Percentiles rank a stretch among this genome's conserved stretches.
Conservation (phyloP, 2,888 invertebrate genomes). For the Pristionchus entomophagus region DNA sequence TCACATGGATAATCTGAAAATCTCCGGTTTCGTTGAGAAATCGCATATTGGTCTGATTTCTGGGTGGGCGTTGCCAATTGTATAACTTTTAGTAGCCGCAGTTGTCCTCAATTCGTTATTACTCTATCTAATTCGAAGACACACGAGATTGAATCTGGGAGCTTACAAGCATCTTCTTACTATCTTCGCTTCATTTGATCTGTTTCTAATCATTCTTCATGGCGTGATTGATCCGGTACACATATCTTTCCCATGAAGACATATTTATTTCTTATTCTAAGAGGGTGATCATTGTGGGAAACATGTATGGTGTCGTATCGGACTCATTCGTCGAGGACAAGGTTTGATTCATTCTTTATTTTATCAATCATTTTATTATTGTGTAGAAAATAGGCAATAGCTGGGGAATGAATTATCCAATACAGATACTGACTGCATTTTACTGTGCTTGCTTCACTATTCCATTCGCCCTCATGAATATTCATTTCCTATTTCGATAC, state of each 20-base stretch:
- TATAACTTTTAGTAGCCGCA: not conserved
- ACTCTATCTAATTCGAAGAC: not conserved
- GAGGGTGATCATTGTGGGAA: not conserved
- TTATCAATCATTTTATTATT: not conserved
- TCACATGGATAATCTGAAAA: no score
- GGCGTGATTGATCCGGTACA: not conserved
- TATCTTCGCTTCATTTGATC: not conserved
- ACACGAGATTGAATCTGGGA: not conserved
- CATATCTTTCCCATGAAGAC: no score
- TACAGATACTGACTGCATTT: not conserved
- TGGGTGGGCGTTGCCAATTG: no score
- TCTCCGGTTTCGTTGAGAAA: not conserved
- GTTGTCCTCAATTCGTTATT: not conserved
- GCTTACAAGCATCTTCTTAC: not conserved
- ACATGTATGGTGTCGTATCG: not conserved
- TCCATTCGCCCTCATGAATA: not conserved
- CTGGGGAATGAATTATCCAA: no score
- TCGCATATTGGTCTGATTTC: not conserved
- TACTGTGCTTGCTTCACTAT: not conserved
- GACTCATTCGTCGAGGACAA: not conserved
- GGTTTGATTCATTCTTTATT: not conserved
- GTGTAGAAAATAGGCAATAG: no score
- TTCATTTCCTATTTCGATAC: conserved; percentile 17
- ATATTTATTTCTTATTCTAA: not conserved
- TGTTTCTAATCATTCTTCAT: not conserved